phyloP scores from a whole-genome alignment of 2,797 vertebrate species.

The Acanthurus leucopareius region DNA sequence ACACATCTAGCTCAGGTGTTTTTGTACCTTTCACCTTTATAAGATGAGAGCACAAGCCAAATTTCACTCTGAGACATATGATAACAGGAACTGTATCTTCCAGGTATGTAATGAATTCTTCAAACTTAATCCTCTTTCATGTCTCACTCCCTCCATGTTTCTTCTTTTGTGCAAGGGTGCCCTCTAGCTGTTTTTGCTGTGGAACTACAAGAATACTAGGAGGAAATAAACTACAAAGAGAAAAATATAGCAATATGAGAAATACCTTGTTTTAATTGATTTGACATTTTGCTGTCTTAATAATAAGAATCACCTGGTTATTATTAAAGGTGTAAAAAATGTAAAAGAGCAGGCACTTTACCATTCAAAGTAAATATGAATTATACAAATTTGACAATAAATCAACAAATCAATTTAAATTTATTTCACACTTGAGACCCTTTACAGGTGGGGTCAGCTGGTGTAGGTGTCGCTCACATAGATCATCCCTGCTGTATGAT shows the following conservation, averaged over 20 bases:
- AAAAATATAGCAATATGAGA: too few species aligned
- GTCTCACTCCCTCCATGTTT: slow-evolving; percentile 62
- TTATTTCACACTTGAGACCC: background rate
- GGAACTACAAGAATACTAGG: too few species aligned
- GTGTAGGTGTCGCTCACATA: too few species aligned
- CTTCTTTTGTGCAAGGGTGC: slow-evolving; percentile 70
- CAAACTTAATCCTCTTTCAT: background rate
- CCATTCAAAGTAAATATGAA: background rate
- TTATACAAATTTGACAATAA: background rate
- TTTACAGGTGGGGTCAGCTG: too few species aligned
- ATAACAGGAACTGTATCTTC: background rate
- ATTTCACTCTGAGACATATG: too few species aligned
- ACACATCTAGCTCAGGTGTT: too few species aligned
- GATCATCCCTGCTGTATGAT: background rate
- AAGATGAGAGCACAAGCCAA: too few species aligned
- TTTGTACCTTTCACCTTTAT: too few species aligned
- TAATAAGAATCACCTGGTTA: too few species aligned
- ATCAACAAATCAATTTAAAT: background rate
- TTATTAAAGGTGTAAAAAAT: background rate
- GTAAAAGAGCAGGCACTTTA: background rate
- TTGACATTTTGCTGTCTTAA: too few species aligned
- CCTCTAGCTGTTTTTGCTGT: slow-evolving; percentile 60
- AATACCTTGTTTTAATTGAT: too few species aligned
- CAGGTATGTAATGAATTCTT: background rate
- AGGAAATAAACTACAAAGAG: too few species aligned